Percentiles rank a stretch among this genome's conserved stretches.
Conservation (phyloP, 2,113 vertebrate species). For the Vulpes vulpes region DNA sequence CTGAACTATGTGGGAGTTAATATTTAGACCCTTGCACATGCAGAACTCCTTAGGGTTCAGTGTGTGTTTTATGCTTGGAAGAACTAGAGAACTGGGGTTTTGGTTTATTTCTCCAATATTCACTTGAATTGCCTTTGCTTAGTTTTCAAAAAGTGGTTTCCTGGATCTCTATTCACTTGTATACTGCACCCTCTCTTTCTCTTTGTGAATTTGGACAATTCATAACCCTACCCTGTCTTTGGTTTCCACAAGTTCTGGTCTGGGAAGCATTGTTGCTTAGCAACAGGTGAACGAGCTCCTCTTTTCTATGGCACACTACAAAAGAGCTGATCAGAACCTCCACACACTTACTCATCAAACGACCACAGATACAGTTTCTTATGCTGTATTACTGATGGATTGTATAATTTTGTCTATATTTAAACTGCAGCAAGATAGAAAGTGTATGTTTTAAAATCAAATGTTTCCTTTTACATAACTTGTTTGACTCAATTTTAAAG, state of each 20-base stretch:
- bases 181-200: constrained; percentile 63
- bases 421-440: constrained; percentile 61
- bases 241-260: constrained; percentile 79
- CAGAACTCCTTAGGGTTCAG: neutral
- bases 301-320: constrained; percentile 80
- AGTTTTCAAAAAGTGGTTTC: constrained; percentile 78
- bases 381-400: neutral
- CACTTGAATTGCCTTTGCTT: constrained; percentile 31
- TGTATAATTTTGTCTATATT: constrained; percentile 68
- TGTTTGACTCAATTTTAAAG: constrained; percentile 55
- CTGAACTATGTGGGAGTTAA: constrained; percentile 24
- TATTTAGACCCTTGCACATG: neutral
- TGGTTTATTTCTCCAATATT: constrained; percentile 68
- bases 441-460: neutral
- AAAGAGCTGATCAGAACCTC: constrained; percentile 85
- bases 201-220: constrained; percentile 84
- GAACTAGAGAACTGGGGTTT: constrained; percentile 35
- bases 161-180: constrained; percentile 75
- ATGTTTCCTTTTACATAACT: constrained; percentile 8
- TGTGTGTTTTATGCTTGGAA: neutral
- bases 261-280: constrained; percentile 85
- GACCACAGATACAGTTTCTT: constrained; percentile 80
- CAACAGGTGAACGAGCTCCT: constrained; percentile 85
- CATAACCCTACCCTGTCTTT: constrained; percentile 55
- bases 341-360: constrained; percentile 84